A percentile compares a stretch with the other conserved stretches of the same genome.
Conservation (phyloP, 2,113 vertebrate genomes). For the Erythrocercus mccallii region DNA sequence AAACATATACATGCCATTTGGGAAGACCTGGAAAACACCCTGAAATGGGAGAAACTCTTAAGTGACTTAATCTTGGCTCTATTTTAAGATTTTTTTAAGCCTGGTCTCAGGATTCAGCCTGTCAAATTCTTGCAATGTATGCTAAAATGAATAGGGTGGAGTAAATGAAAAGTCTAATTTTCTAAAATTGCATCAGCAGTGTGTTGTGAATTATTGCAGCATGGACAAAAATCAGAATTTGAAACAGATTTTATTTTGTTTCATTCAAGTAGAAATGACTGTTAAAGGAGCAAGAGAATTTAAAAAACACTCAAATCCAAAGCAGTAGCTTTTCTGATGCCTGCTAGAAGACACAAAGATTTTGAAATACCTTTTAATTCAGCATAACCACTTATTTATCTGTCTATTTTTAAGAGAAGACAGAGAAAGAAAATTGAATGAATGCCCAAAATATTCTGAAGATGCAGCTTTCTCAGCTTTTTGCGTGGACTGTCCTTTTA, state of each 20-base stretch:
- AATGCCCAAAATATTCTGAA: neutral
- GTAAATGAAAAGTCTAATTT: neutral
- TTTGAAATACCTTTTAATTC: neutral
- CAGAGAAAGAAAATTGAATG: neutral
- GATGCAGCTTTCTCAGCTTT: neutral
- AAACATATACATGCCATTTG: neutral
- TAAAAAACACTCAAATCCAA: neutral
- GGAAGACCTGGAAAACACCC: neutral
- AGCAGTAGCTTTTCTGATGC: neutral
- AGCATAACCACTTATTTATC: neutral
- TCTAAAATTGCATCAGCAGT: neutral
- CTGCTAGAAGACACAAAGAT: neutral
- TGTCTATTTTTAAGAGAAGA: neutral
- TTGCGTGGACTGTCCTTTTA: neutral
- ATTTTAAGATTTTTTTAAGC: neutral
- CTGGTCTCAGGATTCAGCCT: neutral
- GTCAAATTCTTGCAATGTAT: neutral
- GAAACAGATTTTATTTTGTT: neutral
- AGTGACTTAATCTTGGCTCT: neutral
- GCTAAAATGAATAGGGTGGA: neutral
- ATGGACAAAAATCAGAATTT: neutral
- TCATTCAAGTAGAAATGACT: neutral
- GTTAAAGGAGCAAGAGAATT: neutral
- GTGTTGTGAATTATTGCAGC: neutral
- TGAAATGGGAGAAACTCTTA: neutral